A percentile compares a stretch with the other conserved stretches of the same genome.
These are phyloP conservation scores for Blera fallax DNA, from an alignment of 2,888 invertebrate genomes.

Conservation along the genomic window DNA sequence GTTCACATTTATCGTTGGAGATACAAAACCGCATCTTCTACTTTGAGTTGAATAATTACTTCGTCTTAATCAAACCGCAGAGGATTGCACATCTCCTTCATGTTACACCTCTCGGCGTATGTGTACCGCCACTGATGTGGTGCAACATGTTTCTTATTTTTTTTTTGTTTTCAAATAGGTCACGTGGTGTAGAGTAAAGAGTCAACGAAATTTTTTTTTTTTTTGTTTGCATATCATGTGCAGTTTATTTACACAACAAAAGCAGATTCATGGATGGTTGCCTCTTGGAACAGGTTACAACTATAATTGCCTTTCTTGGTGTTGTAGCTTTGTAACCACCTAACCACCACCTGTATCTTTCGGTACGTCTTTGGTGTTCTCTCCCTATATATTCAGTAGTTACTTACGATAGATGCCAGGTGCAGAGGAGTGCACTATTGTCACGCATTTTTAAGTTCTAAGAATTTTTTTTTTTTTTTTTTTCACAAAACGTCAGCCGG, in stretches of 20 bases:
- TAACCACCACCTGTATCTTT: slow-evolving; percentile 20
- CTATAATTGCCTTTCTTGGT: slow-evolving; percentile 39
- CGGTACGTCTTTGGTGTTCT: slow-evolving; percentile 22
- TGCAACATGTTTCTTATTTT: slow-evolving; percentile 32
- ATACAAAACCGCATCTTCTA: slow-evolving; percentile 55
- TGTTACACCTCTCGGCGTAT: slow-evolving; percentile 4
- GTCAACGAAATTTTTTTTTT: slow-evolving; percentile 3
- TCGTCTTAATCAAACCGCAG: slow-evolving; percentile 57
- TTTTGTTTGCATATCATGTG: slow-evolving; percentile 23
- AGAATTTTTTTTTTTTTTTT: slow-evolving; percentile 30
- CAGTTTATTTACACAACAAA: slow-evolving; percentile 41
- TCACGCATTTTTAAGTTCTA: slow-evolving; percentile 49
- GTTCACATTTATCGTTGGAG: slow-evolving; percentile 12
- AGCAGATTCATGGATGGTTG: slow-evolving; percentile 39
- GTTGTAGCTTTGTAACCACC: not conserved
- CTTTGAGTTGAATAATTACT: slow-evolving; percentile 54
- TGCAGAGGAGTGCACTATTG: slow-evolving; percentile 28
- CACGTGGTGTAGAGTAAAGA: slow-evolving; percentile 11
- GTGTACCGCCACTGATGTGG: slow-evolving; percentile 15
- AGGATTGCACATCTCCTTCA: slow-evolving; percentile 43
- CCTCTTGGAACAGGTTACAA: slow-evolving; percentile 37
- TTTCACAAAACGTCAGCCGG: not conserved
- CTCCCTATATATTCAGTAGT: not conserved
- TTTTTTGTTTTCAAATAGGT: slow-evolving; percentile 33
- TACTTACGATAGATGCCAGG: not conserved